phyloP scores from a whole-genome alignment of 1,140 invertebrate species.

The Pemphigus obesinymphae region DNA sequence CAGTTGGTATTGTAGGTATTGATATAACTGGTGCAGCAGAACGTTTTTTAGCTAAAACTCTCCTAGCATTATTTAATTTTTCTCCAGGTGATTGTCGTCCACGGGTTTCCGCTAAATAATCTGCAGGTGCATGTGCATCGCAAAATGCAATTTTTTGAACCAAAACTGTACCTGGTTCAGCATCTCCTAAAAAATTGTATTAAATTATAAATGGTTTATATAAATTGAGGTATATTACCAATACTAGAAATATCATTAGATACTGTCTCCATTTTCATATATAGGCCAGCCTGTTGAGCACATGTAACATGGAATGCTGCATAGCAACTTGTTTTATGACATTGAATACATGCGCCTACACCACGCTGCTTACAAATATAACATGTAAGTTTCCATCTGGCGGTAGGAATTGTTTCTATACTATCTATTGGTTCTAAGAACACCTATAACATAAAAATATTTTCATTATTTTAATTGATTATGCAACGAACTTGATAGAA shows the following conservation, averaged over 20 bases:
- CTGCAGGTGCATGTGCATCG: slow-evolving; percentile 84
- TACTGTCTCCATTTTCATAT: slow-evolving; percentile 95
- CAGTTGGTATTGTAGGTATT: slow-evolving; percentile 88
- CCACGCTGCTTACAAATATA: slow-evolving; percentile 94
- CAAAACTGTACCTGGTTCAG: slow-evolving; percentile 62
- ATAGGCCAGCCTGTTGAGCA: slow-evolving; percentile 89
- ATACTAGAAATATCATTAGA: slow-evolving; percentile 54
- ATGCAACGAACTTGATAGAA: too few species aligned
- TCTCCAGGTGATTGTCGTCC: slow-evolving; percentile 51
- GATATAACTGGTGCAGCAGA: slow-evolving; percentile 85
- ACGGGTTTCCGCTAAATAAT: slow-evolving; percentile 54
- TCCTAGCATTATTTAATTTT: slow-evolving; percentile 74
- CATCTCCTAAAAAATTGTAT: slow-evolving; percentile 50
- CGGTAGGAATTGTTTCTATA: slow-evolving; percentile 90
- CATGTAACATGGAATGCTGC: slow-evolving; percentile 98
- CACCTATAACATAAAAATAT: slow-evolving; percentile 51
- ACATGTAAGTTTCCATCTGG: slow-evolving; percentile 90
- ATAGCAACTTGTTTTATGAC: slow-evolving; percentile 93
- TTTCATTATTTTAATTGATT: background rate
- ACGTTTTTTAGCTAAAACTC: slow-evolving; percentile 76
- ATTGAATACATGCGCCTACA: slow-evolving; percentile 95
- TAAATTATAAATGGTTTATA: background rate
- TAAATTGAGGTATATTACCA: background rate
- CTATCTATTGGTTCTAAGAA: slow-evolving; percentile 97
- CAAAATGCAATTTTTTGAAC: slow-evolving; percentile 96